Evolutionary conservation across 2,113 vertebrate genomes (phyloP).

Genomic region (Stercorarius parasiticus): DNA sequence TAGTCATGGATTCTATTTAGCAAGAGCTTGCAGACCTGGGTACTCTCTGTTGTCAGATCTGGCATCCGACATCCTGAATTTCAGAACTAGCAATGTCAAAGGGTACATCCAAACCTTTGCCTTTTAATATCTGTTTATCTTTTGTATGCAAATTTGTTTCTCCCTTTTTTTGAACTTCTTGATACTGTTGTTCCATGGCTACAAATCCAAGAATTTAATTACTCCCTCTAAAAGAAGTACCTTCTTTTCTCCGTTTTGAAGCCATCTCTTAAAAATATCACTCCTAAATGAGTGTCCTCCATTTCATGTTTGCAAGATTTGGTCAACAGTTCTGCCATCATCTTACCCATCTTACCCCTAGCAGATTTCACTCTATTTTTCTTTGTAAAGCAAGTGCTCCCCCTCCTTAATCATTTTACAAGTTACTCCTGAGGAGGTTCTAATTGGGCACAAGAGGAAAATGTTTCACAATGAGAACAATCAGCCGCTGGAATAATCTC

Average conservation of each 20-base stretch:
- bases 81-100: background rate
- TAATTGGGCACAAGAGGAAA: background rate
- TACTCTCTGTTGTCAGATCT: background rate
- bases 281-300: background rate
- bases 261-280: background rate
- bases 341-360: background rate
- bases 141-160: background rate
- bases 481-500: background rate
- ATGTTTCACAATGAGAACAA: background rate
- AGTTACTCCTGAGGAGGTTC: background rate
- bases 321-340: background rate
- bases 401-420: background rate
- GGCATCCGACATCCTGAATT: background rate
- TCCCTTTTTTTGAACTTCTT: background rate
- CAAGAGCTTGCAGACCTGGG: background rate
- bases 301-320: background rate
- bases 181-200: background rate
- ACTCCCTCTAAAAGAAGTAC: background rate
- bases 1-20: background rate
- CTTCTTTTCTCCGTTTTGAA: background rate
- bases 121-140: background rate
- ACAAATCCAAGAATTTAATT: background rate
- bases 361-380: background rate
- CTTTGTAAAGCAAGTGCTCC: background rate
- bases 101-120: background rate